These are phyloP conservation scores for Drosophila tripunctata DNA, from an alignment of 2,888 invertebrate species.

Conservation along the genomic window DNA sequence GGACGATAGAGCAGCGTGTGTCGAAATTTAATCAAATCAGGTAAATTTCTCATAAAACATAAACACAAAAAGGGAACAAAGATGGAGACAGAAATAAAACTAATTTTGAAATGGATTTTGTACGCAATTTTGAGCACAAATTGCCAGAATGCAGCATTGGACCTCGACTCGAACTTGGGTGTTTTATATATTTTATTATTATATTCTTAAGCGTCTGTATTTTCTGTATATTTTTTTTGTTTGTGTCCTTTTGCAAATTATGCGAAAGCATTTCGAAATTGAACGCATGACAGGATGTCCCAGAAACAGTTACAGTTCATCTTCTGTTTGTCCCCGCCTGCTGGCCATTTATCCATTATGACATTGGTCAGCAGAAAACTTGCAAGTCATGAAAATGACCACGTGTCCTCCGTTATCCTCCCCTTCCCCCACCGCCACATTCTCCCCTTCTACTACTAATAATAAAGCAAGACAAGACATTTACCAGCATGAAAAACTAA, in stretches of 20 bases:
- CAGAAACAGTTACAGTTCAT: conserved; percentile 21
- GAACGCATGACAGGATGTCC: conserved; percentile 75
- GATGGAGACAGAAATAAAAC: conserved; percentile 54
- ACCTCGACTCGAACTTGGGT: conserved; percentile 38
- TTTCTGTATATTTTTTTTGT: conserved; percentile 32
- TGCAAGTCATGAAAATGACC: conserved; percentile 76
- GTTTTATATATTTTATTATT: conserved; percentile 15
- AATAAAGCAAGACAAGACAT: conserved; percentile 75
- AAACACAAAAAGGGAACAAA: conserved; percentile 16
- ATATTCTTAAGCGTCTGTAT: conserved; percentile 29
- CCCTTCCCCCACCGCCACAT: background rate
- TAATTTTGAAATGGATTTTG: conserved; percentile 81
- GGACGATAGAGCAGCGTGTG: conserved; percentile 36
- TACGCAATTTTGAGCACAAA: conserved; percentile 79
- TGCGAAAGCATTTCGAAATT: conserved; percentile 83
- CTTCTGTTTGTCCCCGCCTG: background rate
- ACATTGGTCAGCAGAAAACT: conserved; percentile 80
- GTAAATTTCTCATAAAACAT: conserved; percentile 83
- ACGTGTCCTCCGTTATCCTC: conserved; percentile 24
- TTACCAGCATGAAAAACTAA: conserved; percentile 74
- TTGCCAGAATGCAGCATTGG: conserved; percentile 43
- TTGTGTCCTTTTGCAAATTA: conserved; percentile 79
- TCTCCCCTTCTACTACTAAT: conserved; percentile 45
- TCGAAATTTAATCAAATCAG: conserved; percentile 82
- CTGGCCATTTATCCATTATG: conserved; percentile 56